Evolutionary conservation across 2,113 vertebrate species (phyloP).

Genomic region (Isurus oxyrinchus): DNA sequence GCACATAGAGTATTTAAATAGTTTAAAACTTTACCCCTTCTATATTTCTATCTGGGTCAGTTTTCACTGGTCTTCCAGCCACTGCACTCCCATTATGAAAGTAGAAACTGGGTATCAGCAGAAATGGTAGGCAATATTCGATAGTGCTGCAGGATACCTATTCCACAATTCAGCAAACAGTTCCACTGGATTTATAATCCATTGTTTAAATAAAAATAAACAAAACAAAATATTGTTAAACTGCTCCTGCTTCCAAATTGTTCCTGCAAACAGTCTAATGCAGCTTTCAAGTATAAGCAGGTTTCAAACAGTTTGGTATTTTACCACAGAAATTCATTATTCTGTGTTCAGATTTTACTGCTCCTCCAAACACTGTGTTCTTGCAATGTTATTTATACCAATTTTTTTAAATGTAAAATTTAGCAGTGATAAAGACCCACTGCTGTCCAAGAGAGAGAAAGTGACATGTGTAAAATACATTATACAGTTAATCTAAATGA

Average conservation of each 20-base stretch:
- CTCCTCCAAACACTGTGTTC: background rate
- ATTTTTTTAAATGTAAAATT: background rate
- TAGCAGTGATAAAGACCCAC: background rate
- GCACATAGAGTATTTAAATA: background rate
- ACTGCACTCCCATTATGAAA: background rate
- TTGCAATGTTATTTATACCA: background rate
- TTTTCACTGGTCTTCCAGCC: background rate
- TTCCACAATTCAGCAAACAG: background rate
- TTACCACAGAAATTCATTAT: constrained; percentile 7
- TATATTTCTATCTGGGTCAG: background rate
- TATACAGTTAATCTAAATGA: background rate
- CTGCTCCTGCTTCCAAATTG: constrained; percentile 12
- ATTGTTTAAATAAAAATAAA: background rate
- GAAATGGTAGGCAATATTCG: background rate
- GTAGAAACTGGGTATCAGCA: background rate
- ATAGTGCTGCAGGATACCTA: background rate
- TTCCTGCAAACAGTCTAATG: constrained; percentile 1
- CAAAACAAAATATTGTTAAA: background rate
- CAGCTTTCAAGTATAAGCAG: constrained; percentile 20
- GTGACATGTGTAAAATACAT: background rate
- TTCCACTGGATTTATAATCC: background rate
- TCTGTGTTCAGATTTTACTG: background rate
- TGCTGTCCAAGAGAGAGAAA: background rate
- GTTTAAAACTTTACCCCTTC: background rate
- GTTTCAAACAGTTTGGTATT: constrained; percentile 14